These are phyloP conservation scores for Dryobotodes eremita DNA, from an alignment of 2,888 invertebrate genomes.

Conservation along the genomic window DNA sequence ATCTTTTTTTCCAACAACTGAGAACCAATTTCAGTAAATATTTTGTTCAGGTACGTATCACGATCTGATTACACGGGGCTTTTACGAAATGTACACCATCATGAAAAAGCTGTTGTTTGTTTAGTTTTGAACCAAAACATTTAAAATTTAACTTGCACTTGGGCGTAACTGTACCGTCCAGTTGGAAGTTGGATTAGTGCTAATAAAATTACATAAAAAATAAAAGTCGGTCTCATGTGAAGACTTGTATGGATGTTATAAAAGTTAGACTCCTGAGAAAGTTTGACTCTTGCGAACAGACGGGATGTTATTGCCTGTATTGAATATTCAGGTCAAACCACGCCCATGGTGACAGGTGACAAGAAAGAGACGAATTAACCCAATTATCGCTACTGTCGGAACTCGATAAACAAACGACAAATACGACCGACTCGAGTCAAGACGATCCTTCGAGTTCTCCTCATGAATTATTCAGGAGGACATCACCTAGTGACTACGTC, in stretches of 20 bases:
- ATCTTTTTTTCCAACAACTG: background rate
- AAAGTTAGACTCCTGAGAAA: no score
- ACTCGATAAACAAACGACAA: constrained; percentile 59
- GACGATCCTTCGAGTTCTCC: constrained; percentile 45
- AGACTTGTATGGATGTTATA: no score
- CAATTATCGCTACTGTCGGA: constrained; percentile 62
- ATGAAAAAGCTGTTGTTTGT: background rate
- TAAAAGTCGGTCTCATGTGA: no score
- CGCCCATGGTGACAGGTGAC: constrained; percentile 24
- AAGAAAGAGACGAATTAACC: constrained; percentile 49
- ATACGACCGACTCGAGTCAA: constrained; percentile 47
- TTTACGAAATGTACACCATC: background rate
- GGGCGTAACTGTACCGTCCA: no score
- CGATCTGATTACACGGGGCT: background rate
- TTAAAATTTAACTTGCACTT: background rate
- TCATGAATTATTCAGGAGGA: constrained; percentile 65
- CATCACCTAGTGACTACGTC: constrained; percentile 60
- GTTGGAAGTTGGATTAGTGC: no score
- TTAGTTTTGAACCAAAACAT: constrained; percentile 20
- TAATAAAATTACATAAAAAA: no score
- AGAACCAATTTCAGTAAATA: background rate
- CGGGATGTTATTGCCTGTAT: background rate
- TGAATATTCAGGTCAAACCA: constrained; percentile 10
- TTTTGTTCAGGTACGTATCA: no score
- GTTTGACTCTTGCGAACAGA: no score